Evolutionary conservation across 2,797 vertebrate species (phyloP), one percentile per base, ranked within the genome.

Genomic region (Ctenopoma multispine): DNA sequence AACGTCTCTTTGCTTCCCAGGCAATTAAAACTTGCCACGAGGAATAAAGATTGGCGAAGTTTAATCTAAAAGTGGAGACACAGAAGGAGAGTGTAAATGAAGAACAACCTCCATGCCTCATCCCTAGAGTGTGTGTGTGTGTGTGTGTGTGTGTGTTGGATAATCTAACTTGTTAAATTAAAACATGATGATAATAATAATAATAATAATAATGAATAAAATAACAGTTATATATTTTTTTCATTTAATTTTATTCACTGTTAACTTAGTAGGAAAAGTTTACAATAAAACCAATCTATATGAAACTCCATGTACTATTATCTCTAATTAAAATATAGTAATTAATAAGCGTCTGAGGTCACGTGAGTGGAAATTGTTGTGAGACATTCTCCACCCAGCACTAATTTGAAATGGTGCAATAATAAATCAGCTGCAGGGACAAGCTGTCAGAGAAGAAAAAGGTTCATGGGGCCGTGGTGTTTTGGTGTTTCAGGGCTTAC

Each of bases 391-490:
- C 74, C 69, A 66, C 87, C 80, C 75, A 7, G 62, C 79, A 53
- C 79, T 91, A 85, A 92, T 92, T 91, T 90, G 79, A 87, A 89
- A 82, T 58, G 67, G 63, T 48, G 69, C 82, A 82, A 75, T 85
- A 89, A 91, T 90, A 81, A 89, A 86, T 90, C 87, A 89, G 83
- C 84, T 63, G 78, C 44, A 10, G 69, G 78, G 51, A 62, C 75
- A 67, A 66, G 80, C 77, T 89, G 90, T 86, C 78, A 77, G 80
- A 47, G 77, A 54, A 63, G 80, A 44, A 47, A 66, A 46, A 46
- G 82, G 84, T 88, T 81, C 72, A 80, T 75, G 79, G 87, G 85
- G 83, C 69, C 43, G 73, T 49, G 67, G 72, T 70, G 84, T 82
- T 89, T 74, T 67, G 79, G 69, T 64, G 80, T 88, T 87, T 80